These are phyloP conservation scores for Anthophora plumipes DNA, from an alignment of 2,888 invertebrate species.

Conservation along the genomic window DNA sequence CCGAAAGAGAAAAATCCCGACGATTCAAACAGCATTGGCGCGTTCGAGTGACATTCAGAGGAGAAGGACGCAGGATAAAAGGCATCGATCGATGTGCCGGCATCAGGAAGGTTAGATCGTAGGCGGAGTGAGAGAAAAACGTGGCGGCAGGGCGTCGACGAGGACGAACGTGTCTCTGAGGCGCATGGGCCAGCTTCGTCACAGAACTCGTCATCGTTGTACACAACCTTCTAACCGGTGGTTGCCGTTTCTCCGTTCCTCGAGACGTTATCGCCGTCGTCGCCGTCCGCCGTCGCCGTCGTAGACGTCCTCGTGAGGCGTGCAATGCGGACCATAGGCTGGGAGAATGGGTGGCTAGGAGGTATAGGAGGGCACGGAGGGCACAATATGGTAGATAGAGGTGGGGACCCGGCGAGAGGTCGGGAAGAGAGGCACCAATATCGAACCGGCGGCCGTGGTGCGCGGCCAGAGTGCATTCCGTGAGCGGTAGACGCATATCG, in stretches of 20 bases:
- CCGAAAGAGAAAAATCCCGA: not conserved
- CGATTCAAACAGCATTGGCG: slow-evolving; percentile 29
- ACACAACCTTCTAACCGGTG: slow-evolving; percentile 29
- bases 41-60: slow-evolving; percentile 39
- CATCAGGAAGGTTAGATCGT: slow-evolving; percentile 56
- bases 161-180: slow-evolving; percentile 23
- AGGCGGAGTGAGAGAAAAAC: not conserved
- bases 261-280: slow-evolving; percentile 46
- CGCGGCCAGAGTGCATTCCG: slow-evolving; percentile 73
- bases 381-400: slow-evolving; percentile 62
- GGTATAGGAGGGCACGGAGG: slow-evolving; percentile 65
- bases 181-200: slow-evolving; percentile 37
- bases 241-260: too few relatives aligned
- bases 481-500: slow-evolving; percentile 53
- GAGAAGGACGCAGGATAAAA: slow-evolving; percentile 70
- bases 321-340: slow-evolving; percentile 50
- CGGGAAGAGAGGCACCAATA: slow-evolving; percentile 77
- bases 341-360: slow-evolving; percentile 49
- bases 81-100: slow-evolving; percentile 73
- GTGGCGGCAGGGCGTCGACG: slow-evolving; percentile 15
- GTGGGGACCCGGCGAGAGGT: slow-evolving; percentile 66
- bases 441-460: slow-evolving; percentile 83
- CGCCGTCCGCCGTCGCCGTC: slow-evolving; percentile 38
- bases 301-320: slow-evolving; percentile 60
- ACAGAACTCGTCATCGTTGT: slow-evolving; percentile 17